These are phyloP conservation scores for Sympetrum striolatum DNA, from an alignment of 2,888 invertebrate genomes.

Conservation along the genomic window DNA sequence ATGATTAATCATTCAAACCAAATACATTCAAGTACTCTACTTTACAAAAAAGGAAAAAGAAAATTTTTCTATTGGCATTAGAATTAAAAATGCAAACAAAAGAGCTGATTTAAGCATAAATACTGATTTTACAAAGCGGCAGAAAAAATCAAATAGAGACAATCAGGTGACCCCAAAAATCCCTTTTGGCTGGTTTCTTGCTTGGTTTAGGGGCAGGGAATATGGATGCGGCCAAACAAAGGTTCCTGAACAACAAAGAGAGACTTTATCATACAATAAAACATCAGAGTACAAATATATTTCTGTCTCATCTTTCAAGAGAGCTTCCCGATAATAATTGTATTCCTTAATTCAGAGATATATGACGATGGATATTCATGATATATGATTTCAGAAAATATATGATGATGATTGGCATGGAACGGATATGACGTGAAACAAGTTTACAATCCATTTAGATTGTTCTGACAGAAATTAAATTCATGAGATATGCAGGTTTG, in stretches of 20 bases:
- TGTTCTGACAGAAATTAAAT: not conserved
- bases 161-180: constrained; percentile 40
- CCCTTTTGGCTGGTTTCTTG: constrained; percentile 49
- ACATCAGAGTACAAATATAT: not conserved
- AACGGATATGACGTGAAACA: not conserved
- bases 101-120: constrained; percentile 1
- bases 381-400: not conserved
- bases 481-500: too few relatives aligned
- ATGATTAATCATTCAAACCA: constrained; percentile 44
- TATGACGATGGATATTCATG: not conserved
- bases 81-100: constrained; percentile 13
- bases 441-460: not conserved
- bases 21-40: constrained; percentile 6
- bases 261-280: not conserved
- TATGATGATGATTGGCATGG: not conserved
- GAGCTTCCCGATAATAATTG: not conserved
- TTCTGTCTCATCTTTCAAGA: not conserved
- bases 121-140: not conserved
- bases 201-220: constrained; percentile 17
- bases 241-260: constrained; percentile 21
- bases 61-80: not conserved
- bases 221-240: not conserved
- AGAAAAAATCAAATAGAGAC: constrained; percentile 7
- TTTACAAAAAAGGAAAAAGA: not conserved
- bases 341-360: not conserved